Base-by-base conservation (phyloP, 2,888 invertebrate genomes). In the Eumerus sabulonum region DNA sequence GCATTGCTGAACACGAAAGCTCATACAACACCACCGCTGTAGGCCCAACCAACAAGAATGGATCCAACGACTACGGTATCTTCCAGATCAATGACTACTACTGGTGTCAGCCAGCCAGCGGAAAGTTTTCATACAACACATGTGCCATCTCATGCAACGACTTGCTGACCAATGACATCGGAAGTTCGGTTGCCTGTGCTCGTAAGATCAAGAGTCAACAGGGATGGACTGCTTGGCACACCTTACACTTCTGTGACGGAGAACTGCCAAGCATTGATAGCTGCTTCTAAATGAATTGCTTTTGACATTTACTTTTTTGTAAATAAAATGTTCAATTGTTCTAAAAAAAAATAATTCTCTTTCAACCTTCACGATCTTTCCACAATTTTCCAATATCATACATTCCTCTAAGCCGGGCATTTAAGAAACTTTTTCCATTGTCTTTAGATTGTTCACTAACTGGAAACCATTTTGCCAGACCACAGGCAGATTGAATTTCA, bases 11-110 rank as follows among this genome's bases (percentile, higher is more conserved):
- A 45, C 85, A 85, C 35, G 88, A 88, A 79, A 88, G 87, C 79
- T 85, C 85, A 36, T 87, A 90, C n/a, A 88, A 89, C 38, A 91
- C 91, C 0, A 84, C 89, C 47, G 89, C 87, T 1, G 85, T 89
- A 38, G 90, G 91, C 0, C 87, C 84, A 14, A 83, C 87, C 0
- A 91, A 92, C 83, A 82, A 81, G 1, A 90, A 92, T 83, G 91
- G 91, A 0, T 87, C 88, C 27, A 83, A 82, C 42, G 90, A 90
- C 81, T 90, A 86, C 76, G 88, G 88, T 19, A 82, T 88, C 45
- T 88, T 89, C 81, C 88, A 89, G 83, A 88, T 89, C 53, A 89
- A 88, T 74, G 86, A 88, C 83, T 85, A 84, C 16, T 89, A 82
- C 76, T 89, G 89, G 89, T 89, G 89, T 77, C 82, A 82, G 0